These are phyloP conservation scores for Piaya cayana DNA, from an alignment of 2,113 vertebrate species.

Conservation along the genomic window DNA sequence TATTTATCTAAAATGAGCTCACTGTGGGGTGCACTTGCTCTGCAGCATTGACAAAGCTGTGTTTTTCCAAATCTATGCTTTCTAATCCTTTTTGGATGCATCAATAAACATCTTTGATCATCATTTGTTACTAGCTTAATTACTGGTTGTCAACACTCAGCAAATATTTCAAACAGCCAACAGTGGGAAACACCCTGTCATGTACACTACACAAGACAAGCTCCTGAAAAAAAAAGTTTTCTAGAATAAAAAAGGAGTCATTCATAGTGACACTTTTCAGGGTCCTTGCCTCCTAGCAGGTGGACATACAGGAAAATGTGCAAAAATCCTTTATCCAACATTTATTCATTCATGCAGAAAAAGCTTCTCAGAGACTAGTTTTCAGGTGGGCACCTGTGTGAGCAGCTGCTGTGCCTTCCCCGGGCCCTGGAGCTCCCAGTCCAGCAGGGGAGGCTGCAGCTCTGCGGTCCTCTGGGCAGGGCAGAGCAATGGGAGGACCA, in stretches of 20 bases:
- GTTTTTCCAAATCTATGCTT: not conserved
- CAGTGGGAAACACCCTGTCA: not conserved
- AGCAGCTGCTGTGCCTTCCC: not conserved
- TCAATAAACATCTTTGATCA: not conserved
- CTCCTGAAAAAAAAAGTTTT: not conserved
- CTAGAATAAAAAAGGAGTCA: not conserved
- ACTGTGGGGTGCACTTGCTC: not conserved
- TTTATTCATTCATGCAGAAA: not conserved
- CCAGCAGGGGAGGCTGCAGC: not conserved
- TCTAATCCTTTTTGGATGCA: not conserved
- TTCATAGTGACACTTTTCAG: not conserved
- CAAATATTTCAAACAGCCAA: not conserved
- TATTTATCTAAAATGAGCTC: not conserved
- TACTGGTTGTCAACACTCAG: not conserved
- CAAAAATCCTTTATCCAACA: not conserved
- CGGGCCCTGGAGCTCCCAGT: accelerated
- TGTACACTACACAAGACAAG: not conserved
- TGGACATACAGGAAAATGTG: not conserved
- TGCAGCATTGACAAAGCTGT: not conserved
- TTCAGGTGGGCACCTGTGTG: not conserved
- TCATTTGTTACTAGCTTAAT: not conserved
- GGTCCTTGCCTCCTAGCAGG: not conserved
- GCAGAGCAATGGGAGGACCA: not conserved
- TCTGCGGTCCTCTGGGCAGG: not conserved
- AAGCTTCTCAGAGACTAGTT: not conserved